Evolutionary conservation across 2,113 vertebrate genomes (phyloP), one percentile per base, ranked within the genome.

Genomic region (Toxotes chatareus): DNA sequence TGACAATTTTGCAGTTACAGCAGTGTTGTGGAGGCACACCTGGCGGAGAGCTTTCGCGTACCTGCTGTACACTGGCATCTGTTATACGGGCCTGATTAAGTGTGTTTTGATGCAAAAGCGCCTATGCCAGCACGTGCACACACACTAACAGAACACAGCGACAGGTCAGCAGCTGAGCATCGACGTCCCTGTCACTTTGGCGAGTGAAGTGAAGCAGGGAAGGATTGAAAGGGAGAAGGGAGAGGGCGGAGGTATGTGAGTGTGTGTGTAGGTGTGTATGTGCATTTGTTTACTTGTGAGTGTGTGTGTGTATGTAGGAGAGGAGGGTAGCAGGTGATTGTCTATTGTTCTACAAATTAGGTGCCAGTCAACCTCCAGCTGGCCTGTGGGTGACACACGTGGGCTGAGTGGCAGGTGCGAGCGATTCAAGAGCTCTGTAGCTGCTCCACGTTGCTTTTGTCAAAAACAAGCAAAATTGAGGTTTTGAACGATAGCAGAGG

Each of bases 391-490:
- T 82, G 84, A 73, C 42, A 55, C 83, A 72, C 32, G 86, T 91
- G 87, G 89, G 82, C 81, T 68, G 88, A 91, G 83, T 82, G 86
- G 86, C 91, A 91, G 91, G 89, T 92, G 92, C 67, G 69, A 84
- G 76, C 44, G 23, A 65, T 91, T 93, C 64, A 17, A 79, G 79
- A 69, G 84, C 75, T 62, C 59, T 70, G 72, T 60, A 31, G 76
- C 69, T 14, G 69, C 64, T 69, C 44, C 27, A 1, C 53, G 79
- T 81, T 72, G 82, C 67, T 82, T 90, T 87, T 73, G 83, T 85
- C 80, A 61, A 73, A 87, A 86, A 81, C 73, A 82, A 83, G 68
- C 59, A 63, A 68, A 90, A 87, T 86, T 70, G 71, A 76, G 72
- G 69, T 74, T 79, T 67, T 57, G 64, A 85, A 56, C 34, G 19